Evolutionary conservation across 2,888 invertebrate species (phyloP).

Genomic region (Tridacna crocea): DNA sequence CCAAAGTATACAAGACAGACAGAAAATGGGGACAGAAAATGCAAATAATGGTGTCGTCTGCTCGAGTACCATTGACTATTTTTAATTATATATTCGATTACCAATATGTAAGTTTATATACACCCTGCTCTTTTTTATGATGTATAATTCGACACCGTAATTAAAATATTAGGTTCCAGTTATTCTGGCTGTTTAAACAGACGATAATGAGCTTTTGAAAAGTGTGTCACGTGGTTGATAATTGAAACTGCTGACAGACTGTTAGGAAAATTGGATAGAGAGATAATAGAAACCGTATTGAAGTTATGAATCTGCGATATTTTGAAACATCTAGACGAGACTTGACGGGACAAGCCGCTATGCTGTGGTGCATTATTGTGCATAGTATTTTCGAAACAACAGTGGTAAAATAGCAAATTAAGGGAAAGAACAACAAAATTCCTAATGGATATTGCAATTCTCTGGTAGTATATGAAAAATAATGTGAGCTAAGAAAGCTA

Average conservation of each 20-base stretch:
- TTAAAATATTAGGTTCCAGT: conserved; percentile 20
- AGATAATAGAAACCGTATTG: neutral
- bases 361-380: no score
- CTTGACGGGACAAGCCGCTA: conserved; percentile 29
- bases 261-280: neutral
- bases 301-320: neutral
- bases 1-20: no score
- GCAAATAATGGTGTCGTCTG: neutral
- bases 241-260: neutral
- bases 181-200: conserved; percentile 6
- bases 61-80: neutral
- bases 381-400: no score
- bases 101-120: conserved; percentile 12
- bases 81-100: conserved; percentile 20
- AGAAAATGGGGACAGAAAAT: no score
- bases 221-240: neutral
- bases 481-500: no score
- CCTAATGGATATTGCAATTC: no score
- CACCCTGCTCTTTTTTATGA: neutral
- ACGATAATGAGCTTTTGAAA: neutral
- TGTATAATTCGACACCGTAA: neutral
- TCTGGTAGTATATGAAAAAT: no score
- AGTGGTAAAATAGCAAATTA: no score
- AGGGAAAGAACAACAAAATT: no score
- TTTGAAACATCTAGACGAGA: conserved; percentile 3